Base-by-base conservation (phyloP, 2,113 vertebrate species). In the Chamaetylas fuelleborni region DNA sequence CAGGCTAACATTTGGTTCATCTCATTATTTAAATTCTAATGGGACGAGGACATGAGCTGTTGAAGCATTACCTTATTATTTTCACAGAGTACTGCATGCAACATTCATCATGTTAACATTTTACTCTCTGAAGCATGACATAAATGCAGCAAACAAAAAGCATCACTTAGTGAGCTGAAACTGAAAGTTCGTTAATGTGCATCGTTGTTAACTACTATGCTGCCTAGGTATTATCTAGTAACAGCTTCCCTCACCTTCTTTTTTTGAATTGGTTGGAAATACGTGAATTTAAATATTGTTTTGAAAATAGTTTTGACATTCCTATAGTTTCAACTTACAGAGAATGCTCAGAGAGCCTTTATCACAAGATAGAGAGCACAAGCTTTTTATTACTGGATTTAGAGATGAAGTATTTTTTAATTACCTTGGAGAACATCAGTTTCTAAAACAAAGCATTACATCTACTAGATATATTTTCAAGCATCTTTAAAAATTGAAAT, bases 11-110 rank as follows among this genome's bases (percentile, higher is more conserved):
- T 85, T 84, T 80, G 28, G 61, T 76, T 72, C 19, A 36, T n/a
- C 14, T 82, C 24, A 51, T 81, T 92, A 78, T 71, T 88, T n/a
- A 78, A 56, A 88, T 76, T 48, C 28, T 65, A 62, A 33, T 93
- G 31, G 69, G 48, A 90, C 14, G 3, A 51, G 6, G 19, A 23
- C 18, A 43, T 84, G 24, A 88, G 53, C 23, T 50, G 11, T 58
- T 67, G 47, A 79, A 89, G 17, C 8, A 43, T 84, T 92, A 72
- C 24, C 14, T 13, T 66, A n/a, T 64, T 67, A 53, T 88, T 93
- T 81, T 91, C 69, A 73, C 17, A 48, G 24, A 48, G 6, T 62
- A 88, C 11, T 79, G n/a, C 56, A 67, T 43, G 31, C 34, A 85
- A 33, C 19, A 60, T 64, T 82, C 24, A 60, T 87, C 5, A 79